Base-by-base conservation (phyloP, 2,888 invertebrate species). In the Lycophotia porphyrea region DNA sequence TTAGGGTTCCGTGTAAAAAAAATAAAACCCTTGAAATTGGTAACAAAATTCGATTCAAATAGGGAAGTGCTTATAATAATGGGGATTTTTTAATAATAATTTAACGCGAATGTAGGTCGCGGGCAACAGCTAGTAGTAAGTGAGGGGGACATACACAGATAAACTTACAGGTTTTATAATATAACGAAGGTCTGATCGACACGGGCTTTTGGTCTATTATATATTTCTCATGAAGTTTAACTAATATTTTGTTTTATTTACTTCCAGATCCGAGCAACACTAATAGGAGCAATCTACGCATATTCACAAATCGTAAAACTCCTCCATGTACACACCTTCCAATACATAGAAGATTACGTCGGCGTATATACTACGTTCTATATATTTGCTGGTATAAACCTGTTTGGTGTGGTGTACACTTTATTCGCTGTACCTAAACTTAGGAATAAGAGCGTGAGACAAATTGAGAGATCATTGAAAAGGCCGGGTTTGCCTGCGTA, bases 391-490 rank as follows among this genome's bases (percentile, higher is more conserved):
- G 79, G 92, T 74, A 81, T 95, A 34, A 95, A 95, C 89, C 78
- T 96, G 60, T 93, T 91, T 74, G 95, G 93, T 0, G 93, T 92
- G 2, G 93, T 95, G 80, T 96, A 95, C 88, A 84, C 92, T 0
- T 67, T 95, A 5, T 93, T 94, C 5, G 90, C 85, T 1, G 76
- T 95, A 11, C 96, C 96, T 0, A 86, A 90, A 8, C 86, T 94
- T 15, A 94, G 88, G 27, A 87, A 89, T 31, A 94, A 91, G 70
- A 93, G 80, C 70, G 88, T 93, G 0, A 92, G 83, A 82, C 93
- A 94, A 61, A 93, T 96, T 34, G 95, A 96, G 65, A 93, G 87
- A 39, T 94, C 94, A 39, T 72, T 96, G 42, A 95, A 94, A 80
- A 89, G 94, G 71, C 88, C 92, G 21, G 92, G 93, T 3, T 82